These are phyloP conservation scores for Amblyteles armatorius DNA, from an alignment of 2,888 invertebrate species.

Conservation along the genomic window DNA sequence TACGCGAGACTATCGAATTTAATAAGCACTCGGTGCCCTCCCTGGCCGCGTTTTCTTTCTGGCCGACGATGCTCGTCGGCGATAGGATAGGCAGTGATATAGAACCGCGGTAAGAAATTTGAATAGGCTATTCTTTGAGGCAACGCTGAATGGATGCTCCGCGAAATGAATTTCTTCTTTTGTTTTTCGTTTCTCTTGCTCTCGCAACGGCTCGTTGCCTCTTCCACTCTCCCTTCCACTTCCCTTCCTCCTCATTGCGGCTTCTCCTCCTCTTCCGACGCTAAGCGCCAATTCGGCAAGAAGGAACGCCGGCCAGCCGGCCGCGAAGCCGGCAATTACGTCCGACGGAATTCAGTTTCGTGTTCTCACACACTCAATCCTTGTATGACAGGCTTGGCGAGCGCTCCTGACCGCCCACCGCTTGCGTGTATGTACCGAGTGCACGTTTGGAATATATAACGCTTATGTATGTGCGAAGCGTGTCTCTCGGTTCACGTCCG, in stretches of 20 bases:
- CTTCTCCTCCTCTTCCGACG: constrained; percentile 49
- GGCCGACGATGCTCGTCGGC: not conserved
- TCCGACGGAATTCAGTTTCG: constrained; percentile 49
- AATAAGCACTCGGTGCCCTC: constrained; percentile 13
- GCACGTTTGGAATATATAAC: constrained; percentile 30
- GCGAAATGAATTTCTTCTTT: constrained; percentile 30
- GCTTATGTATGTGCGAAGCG: constrained; percentile 6
- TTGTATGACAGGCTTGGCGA: constrained; percentile 48
- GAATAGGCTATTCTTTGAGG: constrained; percentile 9
- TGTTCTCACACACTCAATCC: constrained; percentile 59
- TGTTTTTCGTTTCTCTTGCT: not conserved
- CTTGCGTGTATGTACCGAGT: constrained; percentile 28
- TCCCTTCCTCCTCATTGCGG: constrained; percentile 52
- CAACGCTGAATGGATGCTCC: not conserved
- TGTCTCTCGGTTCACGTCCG: constrained; percentile 16
- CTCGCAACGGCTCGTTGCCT: not conserved
- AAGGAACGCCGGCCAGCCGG: constrained; percentile 39
- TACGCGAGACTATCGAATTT: constrained; percentile 18
- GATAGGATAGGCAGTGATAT: not conserved
- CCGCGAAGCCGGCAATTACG: constrained; percentile 64
- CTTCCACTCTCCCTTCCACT: not conserved
- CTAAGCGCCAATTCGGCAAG: constrained; percentile 43
- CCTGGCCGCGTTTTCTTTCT: not conserved
- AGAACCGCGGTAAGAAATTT: constrained; percentile 3
- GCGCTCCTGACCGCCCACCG: constrained; percentile 45